These are phyloP conservation scores for Jacana jacana DNA, from an alignment of 2,113 vertebrate genomes.

Conservation along the genomic window DNA sequence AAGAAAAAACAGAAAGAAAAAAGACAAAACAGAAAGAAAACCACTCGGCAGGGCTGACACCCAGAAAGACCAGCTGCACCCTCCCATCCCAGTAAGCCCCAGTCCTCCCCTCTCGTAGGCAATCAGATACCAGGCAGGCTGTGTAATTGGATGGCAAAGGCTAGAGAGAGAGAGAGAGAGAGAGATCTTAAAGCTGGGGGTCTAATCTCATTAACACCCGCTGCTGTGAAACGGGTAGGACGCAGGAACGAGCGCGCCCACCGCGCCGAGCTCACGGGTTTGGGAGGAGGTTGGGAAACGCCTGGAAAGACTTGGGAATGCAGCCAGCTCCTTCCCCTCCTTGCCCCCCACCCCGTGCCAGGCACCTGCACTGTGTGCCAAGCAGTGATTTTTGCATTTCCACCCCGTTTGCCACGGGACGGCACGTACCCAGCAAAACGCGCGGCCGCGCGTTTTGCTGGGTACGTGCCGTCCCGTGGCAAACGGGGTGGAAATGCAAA, in stretches of 20 bases:
- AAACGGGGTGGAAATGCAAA: no score
- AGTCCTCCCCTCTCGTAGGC: neutral
- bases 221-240: conserved; percentile 57
- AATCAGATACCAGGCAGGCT: conserved; percentile 51
- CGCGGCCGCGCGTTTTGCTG: no score
- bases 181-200: conserved; percentile 42
- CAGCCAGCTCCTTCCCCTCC: no score
- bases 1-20: no score
- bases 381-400: no score
- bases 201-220: conserved; percentile 63
- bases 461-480: no score
- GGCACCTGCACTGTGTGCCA: no score
- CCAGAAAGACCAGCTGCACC: conserved; percentile 58
- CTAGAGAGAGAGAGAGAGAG: conserved; percentile 48
- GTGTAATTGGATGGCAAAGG: conserved; percentile 64
- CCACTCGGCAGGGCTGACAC: neutral
- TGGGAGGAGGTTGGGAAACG: conserved; percentile 30
- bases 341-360: no score
- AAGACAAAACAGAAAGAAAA: neutral
- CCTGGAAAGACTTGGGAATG: neutral
- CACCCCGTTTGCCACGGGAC: no score
- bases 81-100: conserved; percentile 25
- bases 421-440: no score
- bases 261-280: neutral
- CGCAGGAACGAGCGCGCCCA: conserved; percentile 59